These are phyloP conservation scores for Oedothorax gibbosus DNA, from an alignment of 1,140 invertebrate genomes.

Conservation along the genomic window DNA sequence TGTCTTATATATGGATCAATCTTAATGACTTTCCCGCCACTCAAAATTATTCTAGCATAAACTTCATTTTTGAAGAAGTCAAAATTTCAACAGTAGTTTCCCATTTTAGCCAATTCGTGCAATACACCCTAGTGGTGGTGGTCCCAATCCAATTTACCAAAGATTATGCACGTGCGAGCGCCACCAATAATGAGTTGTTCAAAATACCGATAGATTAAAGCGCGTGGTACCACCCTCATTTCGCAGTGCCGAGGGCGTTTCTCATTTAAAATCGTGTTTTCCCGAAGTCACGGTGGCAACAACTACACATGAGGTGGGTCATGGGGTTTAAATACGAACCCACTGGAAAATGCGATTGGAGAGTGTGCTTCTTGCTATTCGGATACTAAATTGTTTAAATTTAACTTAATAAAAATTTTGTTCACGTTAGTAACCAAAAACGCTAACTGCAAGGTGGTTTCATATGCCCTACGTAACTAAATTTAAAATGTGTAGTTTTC, in stretches of 20 bases:
- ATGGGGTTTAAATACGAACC: no score
- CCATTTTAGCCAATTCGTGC: constrained; percentile 3
- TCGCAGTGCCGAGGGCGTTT: constrained; percentile 1
- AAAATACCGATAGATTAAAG: constrained; percentile 43
- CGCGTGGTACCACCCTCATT: not conserved
- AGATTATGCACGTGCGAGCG: constrained; percentile 37
- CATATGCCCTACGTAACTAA: no score
- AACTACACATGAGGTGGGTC: not conserved
- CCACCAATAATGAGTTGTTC: constrained; percentile 47
- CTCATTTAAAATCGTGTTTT: constrained; percentile 31
- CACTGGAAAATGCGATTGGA: no score
- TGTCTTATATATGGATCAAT: not conserved
- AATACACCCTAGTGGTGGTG: not conserved
- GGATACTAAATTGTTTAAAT: no score
- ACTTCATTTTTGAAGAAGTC: not conserved
- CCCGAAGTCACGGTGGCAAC: not conserved
- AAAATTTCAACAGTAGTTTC: constrained; percentile 36
- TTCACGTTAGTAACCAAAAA: no score
- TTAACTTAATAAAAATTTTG: no score
- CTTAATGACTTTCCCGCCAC: constrained; percentile 19
- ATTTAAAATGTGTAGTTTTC: no score
- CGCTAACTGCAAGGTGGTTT: no score
- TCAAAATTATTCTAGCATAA: constrained; percentile 31
- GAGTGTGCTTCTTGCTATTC: no score
- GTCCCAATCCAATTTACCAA: constrained; percentile 26